Percentiles rank a stretch among this genome's conserved stretches.
Evolutionary conservation across 1,140 invertebrate genomes (phyloP).

Genomic region (Bradysia coprophila): DNA sequence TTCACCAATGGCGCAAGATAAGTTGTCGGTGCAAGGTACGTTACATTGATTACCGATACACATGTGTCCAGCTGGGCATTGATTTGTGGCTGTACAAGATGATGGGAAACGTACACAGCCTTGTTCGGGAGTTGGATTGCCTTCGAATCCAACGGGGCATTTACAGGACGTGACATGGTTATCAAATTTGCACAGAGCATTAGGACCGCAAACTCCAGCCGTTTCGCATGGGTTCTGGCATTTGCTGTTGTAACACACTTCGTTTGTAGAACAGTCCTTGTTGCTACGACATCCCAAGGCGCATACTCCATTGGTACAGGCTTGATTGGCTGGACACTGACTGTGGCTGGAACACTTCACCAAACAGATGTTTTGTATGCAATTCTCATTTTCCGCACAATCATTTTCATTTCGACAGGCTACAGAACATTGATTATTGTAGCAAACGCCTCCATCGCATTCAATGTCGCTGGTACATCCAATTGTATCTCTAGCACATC

Average conservation of each 20-base stretch:
- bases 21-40: slow-evolving; percentile 47
- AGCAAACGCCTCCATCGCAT: slow-evolving; percentile 57
- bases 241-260: slow-evolving; percentile 67
- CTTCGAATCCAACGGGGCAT: slow-evolving; percentile 67
- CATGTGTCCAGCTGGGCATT: slow-evolving; percentile 51
- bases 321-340: slow-evolving; percentile 59
- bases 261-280: slow-evolving; percentile 49
- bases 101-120: slow-evolving; percentile 62
- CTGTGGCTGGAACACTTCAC: slow-evolving; percentile 56
- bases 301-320: slow-evolving; percentile 62
- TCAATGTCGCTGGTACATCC: slow-evolving; percentile 51
- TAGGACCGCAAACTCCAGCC: slow-evolving; percentile 62
- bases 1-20: slow-evolving; percentile 62
- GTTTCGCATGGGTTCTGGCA: slow-evolving; percentile 65
- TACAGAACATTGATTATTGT: slow-evolving; percentile 63
- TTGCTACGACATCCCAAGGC: slow-evolving; percentile 65
- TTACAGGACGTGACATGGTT: slow-evolving; percentile 52
- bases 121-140: slow-evolving; percentile 72
- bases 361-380: slow-evolving; percentile 56
- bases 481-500: slow-evolving; percentile 48
- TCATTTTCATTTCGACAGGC: slow-evolving; percentile 60
- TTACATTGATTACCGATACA: slow-evolving; percentile 58
- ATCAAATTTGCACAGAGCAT: slow-evolving; percentile 55
- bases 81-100: slow-evolving; percentile 37
- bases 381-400: slow-evolving; percentile 62